Evolutionary conservation across 2,888 invertebrate species (phyloP).

Genomic region (Habrosyne pyritoides): DNA sequence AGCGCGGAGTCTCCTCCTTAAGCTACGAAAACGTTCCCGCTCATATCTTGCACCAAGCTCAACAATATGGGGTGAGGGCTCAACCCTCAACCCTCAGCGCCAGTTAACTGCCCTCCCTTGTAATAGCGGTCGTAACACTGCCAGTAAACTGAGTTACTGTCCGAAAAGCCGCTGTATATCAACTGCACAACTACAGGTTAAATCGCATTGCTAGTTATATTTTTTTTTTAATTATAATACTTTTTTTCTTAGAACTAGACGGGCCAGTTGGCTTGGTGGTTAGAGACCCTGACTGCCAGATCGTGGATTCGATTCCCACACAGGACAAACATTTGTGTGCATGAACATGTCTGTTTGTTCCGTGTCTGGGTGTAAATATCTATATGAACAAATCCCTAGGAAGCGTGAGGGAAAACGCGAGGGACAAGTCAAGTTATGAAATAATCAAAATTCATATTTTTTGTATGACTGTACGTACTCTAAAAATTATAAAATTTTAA

Average conservation of each 20-base stretch:
- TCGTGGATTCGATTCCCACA: neutral
- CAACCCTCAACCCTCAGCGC: conserved; percentile 11
- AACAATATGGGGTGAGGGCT: neutral
- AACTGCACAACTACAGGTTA: neutral
- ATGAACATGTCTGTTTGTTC: too few relatives aligned
- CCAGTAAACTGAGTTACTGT: conserved; percentile 13
- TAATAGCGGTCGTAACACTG: conserved; percentile 17
- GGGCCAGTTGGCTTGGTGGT: too few relatives aligned
- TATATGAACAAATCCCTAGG: too few relatives aligned
- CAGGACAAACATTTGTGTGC: too few relatives aligned
- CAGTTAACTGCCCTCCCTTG: conserved; percentile 6
- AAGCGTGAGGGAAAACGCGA: too few relatives aligned
- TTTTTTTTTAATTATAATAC: conserved; percentile 1
- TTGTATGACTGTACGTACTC: too few relatives aligned
- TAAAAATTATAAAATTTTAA: too few relatives aligned
- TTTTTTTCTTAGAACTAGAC: too few relatives aligned
- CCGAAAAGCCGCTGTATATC: conserved; percentile 22
- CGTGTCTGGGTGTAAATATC: too few relatives aligned
- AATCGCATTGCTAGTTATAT: neutral
- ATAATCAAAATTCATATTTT: too few relatives aligned
- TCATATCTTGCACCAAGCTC: neutral
- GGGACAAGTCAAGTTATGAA: too few relatives aligned
- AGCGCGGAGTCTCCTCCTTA: too few relatives aligned
- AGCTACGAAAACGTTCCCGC: neutral
- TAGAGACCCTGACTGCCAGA: neutral